Base-by-base conservation (phyloP, 2,113 vertebrate genomes). In the Sylvicapra grimmia region DNA sequence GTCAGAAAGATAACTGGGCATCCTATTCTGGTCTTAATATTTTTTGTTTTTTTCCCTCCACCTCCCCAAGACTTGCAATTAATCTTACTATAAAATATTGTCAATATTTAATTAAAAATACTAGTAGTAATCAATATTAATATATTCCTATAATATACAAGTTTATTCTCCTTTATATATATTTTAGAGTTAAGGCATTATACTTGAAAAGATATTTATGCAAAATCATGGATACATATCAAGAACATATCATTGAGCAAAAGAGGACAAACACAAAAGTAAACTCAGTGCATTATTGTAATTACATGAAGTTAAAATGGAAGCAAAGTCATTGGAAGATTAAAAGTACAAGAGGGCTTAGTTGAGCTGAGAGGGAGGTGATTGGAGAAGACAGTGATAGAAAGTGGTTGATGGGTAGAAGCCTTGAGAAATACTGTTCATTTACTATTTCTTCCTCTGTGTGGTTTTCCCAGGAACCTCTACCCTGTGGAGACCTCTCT, bases 401-500 rank as follows among this genome's bases (percentile, higher is more conserved):
- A 33, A 51, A 33, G 15, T 18, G 25, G 4, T 1, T 36, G 36
- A n/a, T 4, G 15, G 0, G 21, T 1, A 33, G 25, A 7, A 44
- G 18, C 16, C 18, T 31, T 19, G 23, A 31, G 29, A 36, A 21
- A 27, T 2, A 1, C 10, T 27, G 18, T 6, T n/a, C 21, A 13
- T 31, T 63, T 56, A 25, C 15, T 53, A 0, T 12, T 8, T 63
- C 85, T 33, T 27, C 27, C 12, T 18, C 27, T 29, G 11, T 29
- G 7, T 51, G 31, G 9, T 27, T 4, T n/a, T 51, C 80, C 29
- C 6, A 12, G 0, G 4, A 44, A 25, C 10, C 54, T 4, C 4
- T 12, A 25, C 75, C 59, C 6, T 4, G 0, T 0, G 7, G 0
- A 36, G 9, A 15, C 1, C 65, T 9, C 2, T 36, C 21, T 13